Evolutionary conservation across 64 coral and sea anemone species (phyloP).

Genomic region (Hydrozoanthus tunicans): DNA sequence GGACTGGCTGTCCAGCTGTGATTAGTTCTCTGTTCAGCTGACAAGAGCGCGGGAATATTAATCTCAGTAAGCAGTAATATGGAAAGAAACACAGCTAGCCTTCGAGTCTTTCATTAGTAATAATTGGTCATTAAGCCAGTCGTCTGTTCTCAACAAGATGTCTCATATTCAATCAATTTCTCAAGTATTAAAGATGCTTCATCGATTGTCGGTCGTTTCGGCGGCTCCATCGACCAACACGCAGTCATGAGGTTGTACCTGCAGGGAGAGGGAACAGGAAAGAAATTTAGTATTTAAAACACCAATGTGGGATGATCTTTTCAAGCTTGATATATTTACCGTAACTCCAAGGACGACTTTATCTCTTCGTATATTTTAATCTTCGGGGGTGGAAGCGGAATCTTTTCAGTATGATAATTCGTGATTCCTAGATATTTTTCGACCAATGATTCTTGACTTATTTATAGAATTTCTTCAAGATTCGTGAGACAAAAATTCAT

Average conservation of each 20-base stretch:
- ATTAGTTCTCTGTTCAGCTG: too few species aligned
- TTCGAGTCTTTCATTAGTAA: not conserved
- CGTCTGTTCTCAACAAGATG: slow-evolving; percentile 6
- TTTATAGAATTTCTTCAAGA: too few species aligned
- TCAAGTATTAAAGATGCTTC: slow-evolving; percentile 36
- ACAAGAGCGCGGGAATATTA: too few species aligned
- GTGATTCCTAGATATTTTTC: too few species aligned
- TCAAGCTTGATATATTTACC: not conserved
- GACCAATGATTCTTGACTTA: too few species aligned
- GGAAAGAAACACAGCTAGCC: too few species aligned
- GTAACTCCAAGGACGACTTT: not conserved
- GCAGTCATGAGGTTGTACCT: slow-evolving; percentile 26
- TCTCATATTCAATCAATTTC: slow-evolving; percentile 36
- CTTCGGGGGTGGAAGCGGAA: too few species aligned
- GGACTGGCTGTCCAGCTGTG: too few species aligned
- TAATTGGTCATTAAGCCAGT: not conserved
- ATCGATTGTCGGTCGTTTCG: slow-evolving; percentile 16
- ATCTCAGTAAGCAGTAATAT: too few species aligned
- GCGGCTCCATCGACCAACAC: slow-evolving; percentile 39
- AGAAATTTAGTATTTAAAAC: not conserved
- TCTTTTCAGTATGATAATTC: too few species aligned
- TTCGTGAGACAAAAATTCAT: too few species aligned
- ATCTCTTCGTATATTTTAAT: too few species aligned
- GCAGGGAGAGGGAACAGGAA: not conserved
- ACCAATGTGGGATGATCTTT: not conserved